phyloP scores from a whole-genome alignment of 2,797 vertebrate species.

The Eospalax fontanierii region DNA sequence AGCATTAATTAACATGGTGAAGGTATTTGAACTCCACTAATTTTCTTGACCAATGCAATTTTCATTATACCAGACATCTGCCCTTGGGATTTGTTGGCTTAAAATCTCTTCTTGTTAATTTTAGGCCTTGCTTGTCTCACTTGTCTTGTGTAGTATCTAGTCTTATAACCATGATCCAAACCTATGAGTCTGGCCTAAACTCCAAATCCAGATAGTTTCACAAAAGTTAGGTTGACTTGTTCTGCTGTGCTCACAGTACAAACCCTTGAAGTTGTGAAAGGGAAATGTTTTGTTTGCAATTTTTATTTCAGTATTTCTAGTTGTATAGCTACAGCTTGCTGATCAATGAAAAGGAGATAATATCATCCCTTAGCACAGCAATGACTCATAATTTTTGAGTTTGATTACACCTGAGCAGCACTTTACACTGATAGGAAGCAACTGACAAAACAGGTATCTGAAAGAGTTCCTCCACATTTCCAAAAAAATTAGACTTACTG shows the following conservation, averaged over 20 bases:
- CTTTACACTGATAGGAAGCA: background rate
- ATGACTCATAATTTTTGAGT: background rate
- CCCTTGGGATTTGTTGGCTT: background rate
- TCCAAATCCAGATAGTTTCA: background rate
- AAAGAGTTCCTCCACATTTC: background rate
- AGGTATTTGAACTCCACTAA: background rate
- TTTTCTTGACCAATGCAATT: background rate
- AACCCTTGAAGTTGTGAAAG: background rate
- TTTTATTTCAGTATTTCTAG: conserved; percentile 35
- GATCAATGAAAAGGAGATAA: background rate
- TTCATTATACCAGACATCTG: background rate
- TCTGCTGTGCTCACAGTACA: background rate
- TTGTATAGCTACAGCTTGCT: background rate
- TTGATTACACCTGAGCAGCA: background rate
- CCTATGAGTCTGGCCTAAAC: background rate
- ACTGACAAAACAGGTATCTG: background rate
- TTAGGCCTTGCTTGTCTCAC: background rate
- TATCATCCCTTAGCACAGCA: background rate
- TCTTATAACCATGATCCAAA: background rate
- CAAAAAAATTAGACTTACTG: background rate
- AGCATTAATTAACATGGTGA: background rate
- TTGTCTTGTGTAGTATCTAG: background rate
- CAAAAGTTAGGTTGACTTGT: background rate
- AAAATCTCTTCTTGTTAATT: background rate
- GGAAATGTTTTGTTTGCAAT: background rate